phyloP scores from a whole-genome alignment of 2,888 invertebrate species.

The Tortricodes alternella region DNA sequence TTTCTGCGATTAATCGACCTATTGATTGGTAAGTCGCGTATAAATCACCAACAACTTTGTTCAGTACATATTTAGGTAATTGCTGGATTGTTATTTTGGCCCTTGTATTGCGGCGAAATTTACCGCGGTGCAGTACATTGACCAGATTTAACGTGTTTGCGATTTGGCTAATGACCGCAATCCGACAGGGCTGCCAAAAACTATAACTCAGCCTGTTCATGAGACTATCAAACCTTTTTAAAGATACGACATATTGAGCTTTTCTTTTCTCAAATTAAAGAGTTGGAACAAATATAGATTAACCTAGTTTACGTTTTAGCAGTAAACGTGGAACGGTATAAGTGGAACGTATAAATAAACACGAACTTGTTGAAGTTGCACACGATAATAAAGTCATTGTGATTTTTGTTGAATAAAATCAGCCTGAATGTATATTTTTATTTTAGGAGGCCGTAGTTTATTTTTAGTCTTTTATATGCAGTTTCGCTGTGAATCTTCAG shows the following conservation, averaged over 20 bases:
- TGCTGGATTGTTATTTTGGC: slow-evolving; percentile 3
- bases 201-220: slow-evolving; percentile 42
- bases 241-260: neutral
- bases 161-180: slow-evolving; percentile 39
- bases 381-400: slow-evolving; percentile 8
- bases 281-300: slow-evolving; percentile 1
- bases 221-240: slow-evolving; percentile 32
- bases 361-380: slow-evolving; percentile 17
- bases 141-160: slow-evolving; percentile 29
- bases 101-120: neutral
- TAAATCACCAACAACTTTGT: neutral
- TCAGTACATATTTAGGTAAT: slow-evolving; percentile 1
- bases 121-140: slow-evolving; percentile 28
- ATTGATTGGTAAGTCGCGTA: no score
- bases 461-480: no score
- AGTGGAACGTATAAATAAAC: slow-evolving; percentile 21
- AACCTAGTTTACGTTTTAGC: slow-evolving; percentile 25
- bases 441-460: neutral
- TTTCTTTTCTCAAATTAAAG: neutral
- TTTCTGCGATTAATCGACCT: no score
- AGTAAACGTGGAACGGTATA: slow-evolving; percentile 16
- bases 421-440: neutral
- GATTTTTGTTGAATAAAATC: neutral
- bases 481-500: no score
- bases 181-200: slow-evolving; percentile 45